These are phyloP conservation scores for Nothoprocta pentlandii DNA, from an alignment of 2,113 vertebrate genomes.

Conservation along the genomic window DNA sequence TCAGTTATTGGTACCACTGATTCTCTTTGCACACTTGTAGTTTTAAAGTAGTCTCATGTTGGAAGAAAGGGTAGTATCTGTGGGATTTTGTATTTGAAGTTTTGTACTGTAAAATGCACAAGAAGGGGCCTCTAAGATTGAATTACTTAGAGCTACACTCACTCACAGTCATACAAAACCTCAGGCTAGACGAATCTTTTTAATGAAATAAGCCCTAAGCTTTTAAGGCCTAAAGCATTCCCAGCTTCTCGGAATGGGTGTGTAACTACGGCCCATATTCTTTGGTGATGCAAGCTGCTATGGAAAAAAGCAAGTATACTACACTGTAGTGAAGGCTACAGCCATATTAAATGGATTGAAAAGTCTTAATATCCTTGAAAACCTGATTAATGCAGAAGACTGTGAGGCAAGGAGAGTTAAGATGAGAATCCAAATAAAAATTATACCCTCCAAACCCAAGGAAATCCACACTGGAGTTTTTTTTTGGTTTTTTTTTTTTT, in stretches of 20 bases:
- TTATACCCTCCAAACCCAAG: neutral
- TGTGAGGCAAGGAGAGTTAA: neutral
- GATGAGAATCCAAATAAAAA: neutral
- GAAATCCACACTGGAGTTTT: neutral
- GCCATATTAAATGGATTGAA: neutral
- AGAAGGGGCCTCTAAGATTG: neutral
- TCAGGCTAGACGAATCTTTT: neutral
- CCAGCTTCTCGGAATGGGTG: neutral
- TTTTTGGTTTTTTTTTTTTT: no score
- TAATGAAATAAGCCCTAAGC: neutral
- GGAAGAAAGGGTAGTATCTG: neutral
- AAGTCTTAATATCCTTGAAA: neutral
- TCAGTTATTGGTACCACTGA: neutral
- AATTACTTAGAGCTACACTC: constrained; percentile 6
- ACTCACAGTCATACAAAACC: neutral
- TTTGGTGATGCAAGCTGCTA: neutral
- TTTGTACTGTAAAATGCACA: neutral
- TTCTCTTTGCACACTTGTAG: neutral
- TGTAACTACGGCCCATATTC: neutral
- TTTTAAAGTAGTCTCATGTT: neutral
- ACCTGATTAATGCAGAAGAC: neutral
- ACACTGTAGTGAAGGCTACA: neutral
- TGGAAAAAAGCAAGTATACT: neutral
- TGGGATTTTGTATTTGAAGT: constrained; percentile 2
- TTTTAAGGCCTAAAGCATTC: neutral